phyloP scores from a whole-genome alignment of 2,888 invertebrate genomes.

The Melanostoma mellinum region DNA sequence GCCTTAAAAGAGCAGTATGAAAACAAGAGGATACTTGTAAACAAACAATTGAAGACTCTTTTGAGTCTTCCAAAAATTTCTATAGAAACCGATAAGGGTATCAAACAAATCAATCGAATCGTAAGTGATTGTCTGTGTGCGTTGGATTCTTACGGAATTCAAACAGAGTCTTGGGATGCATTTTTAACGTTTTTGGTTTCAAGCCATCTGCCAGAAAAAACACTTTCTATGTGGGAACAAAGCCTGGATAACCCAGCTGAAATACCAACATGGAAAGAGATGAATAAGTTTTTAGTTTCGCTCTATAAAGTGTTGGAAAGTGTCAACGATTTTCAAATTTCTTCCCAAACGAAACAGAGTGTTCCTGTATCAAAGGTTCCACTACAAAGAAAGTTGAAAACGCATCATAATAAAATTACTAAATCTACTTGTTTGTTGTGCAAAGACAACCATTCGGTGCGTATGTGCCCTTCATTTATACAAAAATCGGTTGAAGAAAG shows the following conservation, averaged over 20 bases:
- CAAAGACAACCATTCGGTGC: conserved; percentile 8
- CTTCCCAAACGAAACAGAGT: not conserved
- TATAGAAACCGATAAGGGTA: too few species aligned
- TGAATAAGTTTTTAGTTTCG: conserved; percentile 5
- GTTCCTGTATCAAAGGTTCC: not conserved
- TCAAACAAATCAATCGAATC: too few species aligned
- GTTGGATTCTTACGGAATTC: conserved; percentile 16
- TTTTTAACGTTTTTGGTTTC: conserved; percentile 12
- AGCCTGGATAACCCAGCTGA: not conserved
- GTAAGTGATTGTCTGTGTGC: conserved; percentile 31
- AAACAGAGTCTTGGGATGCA: conserved; percentile 25
- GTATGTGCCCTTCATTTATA: conserved; percentile 15
- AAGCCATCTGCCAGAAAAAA: not conserved
- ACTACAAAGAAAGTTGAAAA: not conserved
- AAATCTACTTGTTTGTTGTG: conserved; percentile 14
- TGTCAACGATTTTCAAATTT: conserved; percentile 3
- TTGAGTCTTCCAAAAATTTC: too few species aligned
- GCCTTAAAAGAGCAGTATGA: too few species aligned
- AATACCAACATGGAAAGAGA: conserved; percentile 23
- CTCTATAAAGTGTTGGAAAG: conserved; percentile 14
- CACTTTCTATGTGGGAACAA: not conserved
- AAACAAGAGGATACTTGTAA: too few species aligned
- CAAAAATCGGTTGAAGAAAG: conserved; percentile 3
- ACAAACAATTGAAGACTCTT: too few species aligned
- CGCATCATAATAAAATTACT: not conserved